phyloP scores from a whole-genome alignment of 2,797 vertebrate species.

The Lophotriccus pileatus region DNA sequence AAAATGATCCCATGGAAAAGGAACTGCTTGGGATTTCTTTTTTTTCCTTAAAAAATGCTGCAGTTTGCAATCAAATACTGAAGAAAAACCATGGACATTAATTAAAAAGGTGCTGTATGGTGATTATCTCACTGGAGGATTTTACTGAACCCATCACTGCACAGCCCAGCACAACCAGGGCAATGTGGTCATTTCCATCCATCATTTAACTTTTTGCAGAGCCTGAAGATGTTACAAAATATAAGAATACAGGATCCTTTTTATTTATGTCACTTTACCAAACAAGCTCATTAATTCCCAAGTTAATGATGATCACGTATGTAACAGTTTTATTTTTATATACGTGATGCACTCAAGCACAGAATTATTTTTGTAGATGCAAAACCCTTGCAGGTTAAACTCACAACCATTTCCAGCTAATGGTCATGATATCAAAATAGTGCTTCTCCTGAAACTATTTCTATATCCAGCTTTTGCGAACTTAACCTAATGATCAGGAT shows the following conservation, averaged over 20 bases:
- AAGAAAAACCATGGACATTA: neutral
- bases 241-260: neutral
- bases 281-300: neutral
- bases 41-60: neutral
- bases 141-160: neutral
- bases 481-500: neutral
- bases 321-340: neutral
- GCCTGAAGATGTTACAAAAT: neutral
- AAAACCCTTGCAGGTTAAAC: constrained; percentile 6
- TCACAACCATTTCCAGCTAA: neutral
- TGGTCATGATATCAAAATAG: neutral
- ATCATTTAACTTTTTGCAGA: neutral
- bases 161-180: neutral
- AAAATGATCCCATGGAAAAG: neutral
- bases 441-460: neutral
- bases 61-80: neutral
- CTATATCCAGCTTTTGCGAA: neutral
- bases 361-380: neutral
- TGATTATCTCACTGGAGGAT: neutral
- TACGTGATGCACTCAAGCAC: neutral
- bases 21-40: neutral
- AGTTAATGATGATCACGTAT: neutral
- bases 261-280: neutral
- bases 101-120: neutral
- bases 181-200: neutral